Evolutionary conservation across 2,797 vertebrate species (phyloP).

Genomic region (Propithecus perrieri): DNA sequence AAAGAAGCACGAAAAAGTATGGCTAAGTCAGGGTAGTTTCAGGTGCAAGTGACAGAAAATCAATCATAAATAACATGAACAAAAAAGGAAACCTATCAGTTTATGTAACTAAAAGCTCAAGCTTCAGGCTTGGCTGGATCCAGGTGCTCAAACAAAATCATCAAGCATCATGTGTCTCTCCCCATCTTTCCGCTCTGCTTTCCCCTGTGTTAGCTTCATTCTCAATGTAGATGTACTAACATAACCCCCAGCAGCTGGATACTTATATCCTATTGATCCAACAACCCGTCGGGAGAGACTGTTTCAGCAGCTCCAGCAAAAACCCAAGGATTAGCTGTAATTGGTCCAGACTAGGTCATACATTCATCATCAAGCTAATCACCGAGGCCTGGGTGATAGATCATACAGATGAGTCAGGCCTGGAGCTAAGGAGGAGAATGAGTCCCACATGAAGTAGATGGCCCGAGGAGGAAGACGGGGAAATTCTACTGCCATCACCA

Average conservation of each 20-base stretch:
- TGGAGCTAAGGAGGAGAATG: not conserved
- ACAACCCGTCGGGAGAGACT: not conserved
- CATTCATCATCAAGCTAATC: not conserved
- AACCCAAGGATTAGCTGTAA: not conserved
- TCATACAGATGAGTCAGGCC: not conserved
- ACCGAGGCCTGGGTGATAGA: not conserved
- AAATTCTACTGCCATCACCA: not conserved
- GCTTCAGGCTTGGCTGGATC: not conserved
- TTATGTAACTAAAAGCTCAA: not conserved
- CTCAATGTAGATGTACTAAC: not conserved
- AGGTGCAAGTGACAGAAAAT: not conserved
- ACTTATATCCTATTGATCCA: not conserved
- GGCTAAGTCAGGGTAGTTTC: not conserved
- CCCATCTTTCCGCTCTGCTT: not conserved
- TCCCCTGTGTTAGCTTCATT: not conserved
- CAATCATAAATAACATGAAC: slow-evolving; percentile 1
- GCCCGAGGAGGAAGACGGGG: not conserved
- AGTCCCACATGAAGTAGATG: not conserved
- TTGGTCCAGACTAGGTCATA: not conserved
- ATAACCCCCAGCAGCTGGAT: not conserved
- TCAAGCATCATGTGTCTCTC: not conserved
- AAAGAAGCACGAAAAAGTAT: not conserved
- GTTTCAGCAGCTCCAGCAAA: not conserved
- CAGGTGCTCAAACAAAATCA: not conserved
- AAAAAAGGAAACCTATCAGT: not conserved